phyloP scores from a whole-genome alignment of 2,888 invertebrate genomes.

The Omphaloscelis lunosa region DNA sequence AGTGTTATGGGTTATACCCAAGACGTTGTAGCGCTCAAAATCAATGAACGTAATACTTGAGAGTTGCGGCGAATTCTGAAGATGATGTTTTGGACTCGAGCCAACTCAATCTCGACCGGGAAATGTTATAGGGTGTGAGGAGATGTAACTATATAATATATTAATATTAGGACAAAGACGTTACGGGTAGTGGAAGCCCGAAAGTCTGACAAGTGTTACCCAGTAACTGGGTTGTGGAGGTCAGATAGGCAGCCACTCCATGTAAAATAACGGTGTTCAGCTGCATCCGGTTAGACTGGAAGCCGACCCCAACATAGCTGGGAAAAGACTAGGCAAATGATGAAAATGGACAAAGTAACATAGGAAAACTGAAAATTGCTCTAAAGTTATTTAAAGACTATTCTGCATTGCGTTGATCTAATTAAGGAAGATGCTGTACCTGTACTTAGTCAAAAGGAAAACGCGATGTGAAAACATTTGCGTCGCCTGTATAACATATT shows the following conservation, averaged over 20 bases:
- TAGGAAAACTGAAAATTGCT: not conserved
- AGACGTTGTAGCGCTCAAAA: slow-evolving; percentile 7
- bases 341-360: not conserved
- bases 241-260: not conserved
- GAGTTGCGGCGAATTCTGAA: slow-evolving; percentile 12
- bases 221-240: not conserved
- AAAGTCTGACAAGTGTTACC: not conserved
- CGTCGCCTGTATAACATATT: not conserved
- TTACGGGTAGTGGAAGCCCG: not conserved
- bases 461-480: not conserved
- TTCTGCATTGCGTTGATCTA: not conserved
- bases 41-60: slow-evolving; percentile 7
- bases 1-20: not conserved
- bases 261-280: not conserved
- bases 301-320: not conserved
- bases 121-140: not conserved
- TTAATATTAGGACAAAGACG: not conserved
- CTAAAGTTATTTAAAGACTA: not conserved
- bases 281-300: not conserved
- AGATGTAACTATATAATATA: not conserved
- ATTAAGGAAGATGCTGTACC: not conserved
- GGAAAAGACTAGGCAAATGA: not conserved
- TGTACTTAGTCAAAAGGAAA: not conserved
- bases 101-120: slow-evolving; percentile 16
- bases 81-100: slow-evolving; percentile 23